These are phyloP conservation scores for Sebastiscus albofasciatus DNA, from an alignment of 2,797 vertebrate genomes.

Conservation along the genomic window DNA sequence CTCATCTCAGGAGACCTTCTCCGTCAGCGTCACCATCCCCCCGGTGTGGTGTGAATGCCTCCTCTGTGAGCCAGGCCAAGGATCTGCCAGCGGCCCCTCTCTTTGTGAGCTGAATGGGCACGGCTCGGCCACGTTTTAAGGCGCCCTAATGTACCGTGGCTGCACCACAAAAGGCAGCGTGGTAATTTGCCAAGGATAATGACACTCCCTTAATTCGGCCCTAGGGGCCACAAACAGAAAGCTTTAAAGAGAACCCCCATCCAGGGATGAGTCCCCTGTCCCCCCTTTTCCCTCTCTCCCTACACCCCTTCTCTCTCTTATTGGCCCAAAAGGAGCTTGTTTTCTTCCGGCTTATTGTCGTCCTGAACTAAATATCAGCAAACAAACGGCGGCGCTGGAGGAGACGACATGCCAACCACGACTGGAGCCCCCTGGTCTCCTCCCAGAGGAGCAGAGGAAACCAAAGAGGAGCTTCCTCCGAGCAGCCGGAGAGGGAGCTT, in stretches of 20 bases:
- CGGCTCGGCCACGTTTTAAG: slow-evolving; percentile 84
- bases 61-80: slow-evolving; percentile 88
- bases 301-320: slow-evolving; percentile 44
- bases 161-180: slow-evolving; percentile 81
- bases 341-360: slow-evolving; percentile 85
- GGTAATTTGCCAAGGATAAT: slow-evolving; percentile 90
- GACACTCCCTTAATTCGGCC: slow-evolving; percentile 83
- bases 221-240: slow-evolving; percentile 81
- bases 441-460: slow-evolving; percentile 39
- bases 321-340: slow-evolving; percentile 78
- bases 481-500: slow-evolving; percentile 39
- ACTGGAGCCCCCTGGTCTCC: slow-evolving; percentile 49
- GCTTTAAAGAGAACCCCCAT: slow-evolving; percentile 57
- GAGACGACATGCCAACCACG: slow-evolving; percentile 60
- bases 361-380: slow-evolving; percentile 81
- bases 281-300: slow-evolving; percentile 33
- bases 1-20: slow-evolving; percentile 65
- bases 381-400: slow-evolving; percentile 72
- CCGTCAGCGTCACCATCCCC: slow-evolving; percentile 42
- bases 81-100: slow-evolving; percentile 87
- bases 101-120: slow-evolving; percentile 87
- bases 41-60: slow-evolving; percentile 83
- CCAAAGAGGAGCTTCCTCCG: slow-evolving; percentile 46
- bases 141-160: slow-evolving; percentile 87
- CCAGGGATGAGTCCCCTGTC: slow-evolving; percentile 71